A percentile compares a stretch with the other conserved stretches of the same genome.
phyloP scores from a whole-genome alignment of 2,888 invertebrate genomes.

The Neoascia interrupta region DNA sequence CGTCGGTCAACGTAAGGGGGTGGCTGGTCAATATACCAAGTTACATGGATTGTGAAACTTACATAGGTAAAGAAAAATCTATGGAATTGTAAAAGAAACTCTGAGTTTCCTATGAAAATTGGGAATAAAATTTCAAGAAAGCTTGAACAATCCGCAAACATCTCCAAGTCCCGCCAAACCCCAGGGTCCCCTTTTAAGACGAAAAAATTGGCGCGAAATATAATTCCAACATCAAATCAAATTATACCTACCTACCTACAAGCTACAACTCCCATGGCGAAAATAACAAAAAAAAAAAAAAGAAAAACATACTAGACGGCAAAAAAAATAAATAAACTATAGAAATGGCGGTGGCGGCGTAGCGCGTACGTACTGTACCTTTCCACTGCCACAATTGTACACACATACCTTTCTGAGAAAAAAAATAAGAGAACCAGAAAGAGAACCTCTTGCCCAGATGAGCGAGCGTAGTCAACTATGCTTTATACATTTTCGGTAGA shows the following conservation, averaged over 20 bases:
- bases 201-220: slow-evolving; percentile 67
- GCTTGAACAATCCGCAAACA: no score
- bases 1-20: not conserved
- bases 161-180: no score
- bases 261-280: slow-evolving; percentile 16
- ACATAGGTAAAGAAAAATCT: no score
- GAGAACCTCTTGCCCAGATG: no score
- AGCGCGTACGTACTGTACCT: slow-evolving; percentile 50
- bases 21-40: no score
- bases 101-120: no score
- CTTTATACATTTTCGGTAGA: no score
- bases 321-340: slow-evolving; percentile 22
- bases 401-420: slow-evolving; percentile 22
- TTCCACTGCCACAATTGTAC: no score
- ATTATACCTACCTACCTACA: slow-evolving; percentile 34
- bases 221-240: slow-evolving; percentile 61
- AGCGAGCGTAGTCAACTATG: no score
- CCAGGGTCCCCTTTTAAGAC: not conserved
- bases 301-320: slow-evolving; percentile 10
- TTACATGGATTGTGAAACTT: no score
- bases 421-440: slow-evolving; percentile 12
- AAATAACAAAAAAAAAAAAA: slow-evolving; percentile 36
- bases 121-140: no score
- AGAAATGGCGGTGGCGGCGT: slow-evolving; percentile 55
- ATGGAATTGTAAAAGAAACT: no score